Percentiles rank a stretch among this genome's conserved stretches.
phyloP scores from a whole-genome alignment of 2,113 vertebrate genomes.

The Jaculus jaculus region DNA sequence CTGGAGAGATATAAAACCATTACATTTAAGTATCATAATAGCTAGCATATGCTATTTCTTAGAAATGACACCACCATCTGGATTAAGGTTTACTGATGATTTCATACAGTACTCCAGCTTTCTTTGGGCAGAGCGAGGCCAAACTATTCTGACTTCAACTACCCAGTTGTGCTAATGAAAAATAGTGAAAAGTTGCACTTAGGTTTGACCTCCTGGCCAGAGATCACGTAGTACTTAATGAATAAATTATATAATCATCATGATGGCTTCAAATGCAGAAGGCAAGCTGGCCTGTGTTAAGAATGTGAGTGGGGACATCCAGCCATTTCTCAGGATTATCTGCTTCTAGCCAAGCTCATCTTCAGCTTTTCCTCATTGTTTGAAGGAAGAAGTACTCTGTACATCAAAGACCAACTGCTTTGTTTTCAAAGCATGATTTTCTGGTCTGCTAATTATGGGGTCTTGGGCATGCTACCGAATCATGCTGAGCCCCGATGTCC shows the following conservation, averaged over 20 bases:
- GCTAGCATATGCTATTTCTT: slow-evolving; percentile 91
- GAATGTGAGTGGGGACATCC: neutral
- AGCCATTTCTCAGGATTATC: neutral
- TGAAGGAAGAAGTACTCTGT: neutral
- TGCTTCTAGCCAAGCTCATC: neutral
- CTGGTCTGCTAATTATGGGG: neutral
- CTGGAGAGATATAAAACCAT: slow-evolving; percentile 89
- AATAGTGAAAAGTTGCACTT: slow-evolving; percentile 74
- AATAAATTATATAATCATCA: slow-evolving; percentile 72
- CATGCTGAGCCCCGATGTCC: neutral
- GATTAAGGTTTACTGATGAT: slow-evolving; percentile 87
- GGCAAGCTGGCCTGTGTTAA: slow-evolving; percentile 55
- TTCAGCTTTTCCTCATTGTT: neutral
- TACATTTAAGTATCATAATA: slow-evolving; percentile 90
- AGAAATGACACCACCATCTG: slow-evolving; percentile 89
- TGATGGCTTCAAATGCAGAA: slow-evolving; percentile 61
- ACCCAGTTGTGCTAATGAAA: slow-evolving; percentile 72
- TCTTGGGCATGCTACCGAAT: neutral
- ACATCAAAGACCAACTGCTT: neutral
- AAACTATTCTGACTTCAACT: slow-evolving; percentile 71
- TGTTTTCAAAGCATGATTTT: neutral
- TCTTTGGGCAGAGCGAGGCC: slow-evolving; percentile 66
- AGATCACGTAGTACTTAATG: slow-evolving; percentile 72
- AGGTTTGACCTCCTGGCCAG: slow-evolving; percentile 65
- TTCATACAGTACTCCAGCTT: slow-evolving; percentile 86